A percentile compares a stretch with the other conserved stretches of the same genome.
Conservation (phyloP, 1,140 invertebrate species). For the Panulirus ornatus region DNA sequence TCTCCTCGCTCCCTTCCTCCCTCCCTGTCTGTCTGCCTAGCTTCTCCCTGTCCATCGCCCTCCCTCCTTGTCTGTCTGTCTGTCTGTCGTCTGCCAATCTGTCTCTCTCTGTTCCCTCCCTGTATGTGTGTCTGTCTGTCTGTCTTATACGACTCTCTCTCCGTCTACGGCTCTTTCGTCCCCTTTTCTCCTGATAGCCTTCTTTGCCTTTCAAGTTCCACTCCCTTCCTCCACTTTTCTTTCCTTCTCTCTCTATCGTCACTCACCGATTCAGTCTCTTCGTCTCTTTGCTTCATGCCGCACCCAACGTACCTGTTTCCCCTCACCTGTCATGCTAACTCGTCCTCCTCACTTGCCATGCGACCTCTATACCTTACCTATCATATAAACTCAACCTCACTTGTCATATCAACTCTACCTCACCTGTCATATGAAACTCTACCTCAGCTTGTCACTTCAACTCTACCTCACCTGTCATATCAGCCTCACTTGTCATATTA, state of each 20-base stretch:
- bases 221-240: background rate
- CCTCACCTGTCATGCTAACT: background rate
- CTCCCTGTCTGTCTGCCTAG: no score
- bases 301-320: background rate
- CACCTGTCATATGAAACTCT: no score
- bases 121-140: background rate
- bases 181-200: background rate
- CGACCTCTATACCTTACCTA: background rate
- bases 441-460: no score
- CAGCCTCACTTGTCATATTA: background rate
- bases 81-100: no score
- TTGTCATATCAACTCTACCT: background rate
- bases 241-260: background rate
- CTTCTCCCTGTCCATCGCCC: no score
- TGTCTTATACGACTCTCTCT: background rate
- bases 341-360: no score
- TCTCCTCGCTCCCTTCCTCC: no score
- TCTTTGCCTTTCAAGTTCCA: background rate
- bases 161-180: background rate
- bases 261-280: background rate
- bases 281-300: background rate
- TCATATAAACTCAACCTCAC: background rate
- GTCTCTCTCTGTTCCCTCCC: background rate
- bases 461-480: no score
- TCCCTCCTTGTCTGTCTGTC: no score